Evolutionary conservation across 2,113 vertebrate genomes (phyloP), one percentile per base, ranked within the genome.

Genomic region (Anolis sagrei): DNA sequence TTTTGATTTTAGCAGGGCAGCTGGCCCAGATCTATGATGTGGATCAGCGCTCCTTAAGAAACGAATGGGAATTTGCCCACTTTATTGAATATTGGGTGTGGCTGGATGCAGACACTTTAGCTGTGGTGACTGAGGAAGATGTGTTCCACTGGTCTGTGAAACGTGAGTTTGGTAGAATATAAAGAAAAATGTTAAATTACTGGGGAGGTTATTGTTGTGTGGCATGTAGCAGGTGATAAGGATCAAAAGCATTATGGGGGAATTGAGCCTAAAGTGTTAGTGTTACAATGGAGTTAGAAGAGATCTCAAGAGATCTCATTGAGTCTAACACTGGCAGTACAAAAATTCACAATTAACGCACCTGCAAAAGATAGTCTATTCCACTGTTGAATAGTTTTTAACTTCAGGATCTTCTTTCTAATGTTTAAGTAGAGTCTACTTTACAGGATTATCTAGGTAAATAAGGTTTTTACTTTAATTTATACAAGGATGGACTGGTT

Each of bases 11-110:
- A 84, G 82, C 74, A 4, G 64, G 74, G 9, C 83, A 77, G 27
- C 74, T 84, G 74, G 83, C 83, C 61, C 83, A 84, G 29, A 32
- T 84, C n/a, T 84, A 84, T 76, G 83, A 84, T 49, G 62, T 84
- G 21, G 83, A 84, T 9, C 83, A 84, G 74, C 74, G 44, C 69
- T 76, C 74, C 74, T 77, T 84, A 77, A 84, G 25, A 21, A 27
- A 68, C 44, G 74, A 77, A 7, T 84, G 74, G 74, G 61, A 69
- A 54, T 84, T 77, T 77, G 21, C n/a, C 48, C 62, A 77, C 14
- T 44, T 44, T 77, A 77, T 84, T 69, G 44, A 84, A 62, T 23
- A 84, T 44, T 84, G 83, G 83, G 74, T 77, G 19, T 84, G 83
- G 83, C n/a, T 84, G 27, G 48, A 68, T 54, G 44, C 83, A 69